Base-by-base conservation (phyloP, 2,797 vertebrate species). In the Champsocephalus gunnari region DNA sequence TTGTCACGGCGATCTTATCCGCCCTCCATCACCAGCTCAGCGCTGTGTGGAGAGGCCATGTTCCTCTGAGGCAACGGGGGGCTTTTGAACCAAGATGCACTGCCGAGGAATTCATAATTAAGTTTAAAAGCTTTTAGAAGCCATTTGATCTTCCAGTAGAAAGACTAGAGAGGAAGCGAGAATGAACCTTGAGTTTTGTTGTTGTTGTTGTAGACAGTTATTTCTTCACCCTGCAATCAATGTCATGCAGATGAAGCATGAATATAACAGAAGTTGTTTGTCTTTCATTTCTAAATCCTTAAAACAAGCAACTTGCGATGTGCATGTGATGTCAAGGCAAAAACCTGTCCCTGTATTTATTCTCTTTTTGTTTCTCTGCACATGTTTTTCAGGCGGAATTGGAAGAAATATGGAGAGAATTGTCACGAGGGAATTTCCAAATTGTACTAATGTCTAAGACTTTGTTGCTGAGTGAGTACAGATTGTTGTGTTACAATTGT, bases 371-470 rank as follows among this genome's bases (percentile, higher is more conserved):
- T 41, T 79, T 28, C 32, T 86, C 24, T 87, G 74, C 85, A 21
- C 81, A 38, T 87, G 82, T 77, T 84, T 38, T 87, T 45, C 82
- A 99, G 98, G 97, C 89, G 94, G 95, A 86, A 94, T 96, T 58
- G 96, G 96, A 87, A 96, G 96, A 80, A 96, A 96, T 77, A 94
- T 96, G 85, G 97, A 98, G 90, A 95, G 92, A 81, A 92, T 93
- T 82, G 92, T 96, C 91, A 99, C 97, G 92, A 97, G 98, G 93
- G 97, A 98, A 91, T 98, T 99, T 88, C 98, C 98, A 84, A 98
- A 98, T 95, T 99, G 98, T 94, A 98, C 97, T 88, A 99, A 97
- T 90, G 98, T 99, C 91, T 99, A 95, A 95, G 87, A 91, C 79
- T 76, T 34, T 87, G 79, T 84, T 59, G 48, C 74, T 24, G 77